phyloP scores from a whole-genome alignment of 2,797 vertebrate species.

The Clarias platycephalus region DNA sequence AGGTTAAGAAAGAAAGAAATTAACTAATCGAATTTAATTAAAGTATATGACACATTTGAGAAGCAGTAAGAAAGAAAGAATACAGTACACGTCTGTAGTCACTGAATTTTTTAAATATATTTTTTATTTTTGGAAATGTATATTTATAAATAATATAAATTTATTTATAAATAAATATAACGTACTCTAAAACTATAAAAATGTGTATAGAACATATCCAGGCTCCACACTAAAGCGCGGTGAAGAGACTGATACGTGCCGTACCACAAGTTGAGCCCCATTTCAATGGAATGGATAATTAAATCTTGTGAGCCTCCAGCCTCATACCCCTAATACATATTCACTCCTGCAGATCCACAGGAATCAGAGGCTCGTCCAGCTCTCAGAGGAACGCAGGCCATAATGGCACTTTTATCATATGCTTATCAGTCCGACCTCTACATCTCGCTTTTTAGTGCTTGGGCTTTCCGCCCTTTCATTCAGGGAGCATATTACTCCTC shows the following conservation, averaged over 20 bases:
- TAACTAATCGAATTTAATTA: no score
- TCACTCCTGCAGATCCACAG: constrained; percentile 70
- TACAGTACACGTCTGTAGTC: not conserved
- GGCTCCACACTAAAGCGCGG: not conserved
- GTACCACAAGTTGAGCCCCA: constrained; percentile 6
- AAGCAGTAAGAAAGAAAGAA: not conserved
- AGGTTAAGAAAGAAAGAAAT: not conserved
- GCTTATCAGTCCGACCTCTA: constrained; percentile 83
- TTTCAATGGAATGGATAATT: constrained; percentile 74
- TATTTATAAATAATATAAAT: not conserved
- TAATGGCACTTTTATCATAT: constrained; percentile 85
- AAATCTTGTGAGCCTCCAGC: constrained; percentile 63
- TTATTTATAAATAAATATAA: no score
- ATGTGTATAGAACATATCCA: not conserved
- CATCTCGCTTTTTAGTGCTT: constrained; percentile 78
- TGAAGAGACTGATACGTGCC: not conserved
- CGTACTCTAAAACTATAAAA: not conserved
- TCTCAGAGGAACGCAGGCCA: constrained; percentile 71
- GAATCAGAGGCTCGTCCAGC: constrained; percentile 66
- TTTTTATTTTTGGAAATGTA: not conserved
- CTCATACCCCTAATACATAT: constrained; percentile 71
- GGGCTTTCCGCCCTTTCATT: constrained; percentile 99
- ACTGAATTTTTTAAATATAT: not conserved
- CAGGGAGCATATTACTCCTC: constrained; percentile 98
- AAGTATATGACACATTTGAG: not conserved